Conservation (phyloP, 2,113 vertebrate genomes). For the Galeopterus variegatus region DNA sequence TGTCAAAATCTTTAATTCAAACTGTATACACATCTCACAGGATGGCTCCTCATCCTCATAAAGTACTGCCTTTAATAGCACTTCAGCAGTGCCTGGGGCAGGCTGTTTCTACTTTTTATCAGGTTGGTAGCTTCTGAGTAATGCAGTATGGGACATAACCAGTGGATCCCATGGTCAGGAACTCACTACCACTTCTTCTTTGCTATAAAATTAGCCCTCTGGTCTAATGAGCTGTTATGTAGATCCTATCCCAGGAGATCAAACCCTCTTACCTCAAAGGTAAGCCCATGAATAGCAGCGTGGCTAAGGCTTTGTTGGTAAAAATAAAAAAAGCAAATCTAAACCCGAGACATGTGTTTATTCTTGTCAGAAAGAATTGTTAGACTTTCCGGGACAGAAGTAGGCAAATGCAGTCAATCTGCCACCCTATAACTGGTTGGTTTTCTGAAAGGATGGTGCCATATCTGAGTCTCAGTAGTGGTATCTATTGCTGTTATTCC, state of each 20-base stretch:
- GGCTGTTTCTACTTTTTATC: not conserved
- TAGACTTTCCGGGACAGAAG: not conserved
- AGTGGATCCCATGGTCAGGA: too few species aligned
- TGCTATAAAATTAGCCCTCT: not conserved
- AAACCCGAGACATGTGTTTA: not conserved
- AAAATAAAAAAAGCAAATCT: not conserved
- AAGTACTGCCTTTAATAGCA: not conserved
- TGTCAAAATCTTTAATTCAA: not conserved
- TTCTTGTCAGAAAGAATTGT: not conserved
- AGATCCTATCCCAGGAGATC: too few species aligned
- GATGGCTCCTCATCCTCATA: not conserved
- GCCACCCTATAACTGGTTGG: too few species aligned
- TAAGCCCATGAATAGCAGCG: not conserved
- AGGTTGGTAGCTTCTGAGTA: not conserved
- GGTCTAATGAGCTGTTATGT: not conserved
- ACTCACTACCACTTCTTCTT: not conserved
- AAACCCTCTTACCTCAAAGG: too few species aligned
- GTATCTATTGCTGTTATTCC: not conserved
- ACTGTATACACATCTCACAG: not conserved
- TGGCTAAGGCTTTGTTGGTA: not conserved
- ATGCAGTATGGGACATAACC: fast-evolving
- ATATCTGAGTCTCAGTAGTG: fast-evolving
- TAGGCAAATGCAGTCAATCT: not conserved
- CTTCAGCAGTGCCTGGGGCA: fast-evolving
- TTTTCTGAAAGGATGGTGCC: not conserved